Evolutionary conservation across 2,888 invertebrate genomes (phyloP).

Genomic region (Germaria angustata): DNA sequence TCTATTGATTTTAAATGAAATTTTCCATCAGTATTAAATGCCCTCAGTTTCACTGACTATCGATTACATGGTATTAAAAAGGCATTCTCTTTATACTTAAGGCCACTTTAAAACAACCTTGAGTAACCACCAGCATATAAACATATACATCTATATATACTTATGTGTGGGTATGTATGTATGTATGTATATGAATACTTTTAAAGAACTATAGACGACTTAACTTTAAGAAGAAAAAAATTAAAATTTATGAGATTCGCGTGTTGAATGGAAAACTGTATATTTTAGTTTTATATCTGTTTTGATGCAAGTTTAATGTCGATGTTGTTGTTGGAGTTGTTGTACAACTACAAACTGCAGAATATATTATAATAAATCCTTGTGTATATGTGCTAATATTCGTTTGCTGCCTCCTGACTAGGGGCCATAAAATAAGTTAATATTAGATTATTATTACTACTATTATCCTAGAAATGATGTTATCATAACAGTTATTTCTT

Average conservation of each 20-base stretch:
- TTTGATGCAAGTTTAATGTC: conserved; percentile 20
- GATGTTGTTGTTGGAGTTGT: conserved; percentile 1
- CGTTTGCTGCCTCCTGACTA: conserved; percentile 25
- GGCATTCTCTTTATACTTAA: too few relatives aligned
- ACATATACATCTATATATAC: not conserved
- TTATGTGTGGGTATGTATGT: not conserved
- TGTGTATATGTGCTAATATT: not conserved
- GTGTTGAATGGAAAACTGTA: conserved; percentile 46
- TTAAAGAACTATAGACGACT: conserved; percentile 35
- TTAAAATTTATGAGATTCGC: conserved; percentile 59
- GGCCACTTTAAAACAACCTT: not conserved
- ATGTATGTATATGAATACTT: not conserved
- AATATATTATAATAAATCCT: not conserved
- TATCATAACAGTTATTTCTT: conserved; percentile 1
- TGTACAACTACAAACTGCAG: not conserved
- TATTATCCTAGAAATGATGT: not conserved
- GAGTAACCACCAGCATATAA: not conserved
- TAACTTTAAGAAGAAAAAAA: conserved; percentile 20
- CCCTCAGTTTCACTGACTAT: too few relatives aligned
- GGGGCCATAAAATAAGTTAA: conserved; percentile 57
- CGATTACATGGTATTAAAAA: not conserved
- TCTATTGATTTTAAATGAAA: too few relatives aligned
- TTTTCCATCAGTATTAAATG: too few relatives aligned
- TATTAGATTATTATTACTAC: conserved; percentile 37
- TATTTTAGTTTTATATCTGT: conserved; percentile 7